Conservation (phyloP, 1,140 invertebrate genomes). For the Metopolophium dirhodum region DNA sequence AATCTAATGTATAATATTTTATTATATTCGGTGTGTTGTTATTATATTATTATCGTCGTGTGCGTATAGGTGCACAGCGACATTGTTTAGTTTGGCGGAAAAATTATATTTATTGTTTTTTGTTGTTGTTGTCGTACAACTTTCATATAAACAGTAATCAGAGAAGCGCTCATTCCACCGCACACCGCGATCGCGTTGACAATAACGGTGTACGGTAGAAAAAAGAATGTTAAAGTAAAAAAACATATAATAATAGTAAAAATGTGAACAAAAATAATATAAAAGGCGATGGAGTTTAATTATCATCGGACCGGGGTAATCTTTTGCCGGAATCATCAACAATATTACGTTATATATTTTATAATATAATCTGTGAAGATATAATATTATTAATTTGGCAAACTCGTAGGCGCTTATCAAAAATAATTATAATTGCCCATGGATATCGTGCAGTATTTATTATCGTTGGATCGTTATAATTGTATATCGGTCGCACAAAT, state of each 20-base stretch:
- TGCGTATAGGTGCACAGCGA: not conserved
- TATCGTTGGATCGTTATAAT: not conserved
- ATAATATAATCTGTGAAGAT: no score
- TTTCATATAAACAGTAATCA: conserved; percentile 3
- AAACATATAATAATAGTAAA: not conserved
- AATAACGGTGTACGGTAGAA: not conserved
- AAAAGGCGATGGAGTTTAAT: not conserved
- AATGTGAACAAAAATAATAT: not conserved
- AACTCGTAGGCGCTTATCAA: no score
- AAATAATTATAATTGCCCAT: not conserved
- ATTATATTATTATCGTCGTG: not conserved
- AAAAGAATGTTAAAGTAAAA: not conserved
- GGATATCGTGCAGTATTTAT: no score
- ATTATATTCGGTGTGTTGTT: not conserved
- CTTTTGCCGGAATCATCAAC: not conserved
- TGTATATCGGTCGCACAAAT: not conserved
- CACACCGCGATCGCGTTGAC: not conserved
- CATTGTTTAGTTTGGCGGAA: not conserved
- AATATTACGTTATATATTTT: not conserved
- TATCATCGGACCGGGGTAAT: not conserved
- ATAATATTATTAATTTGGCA: not conserved
- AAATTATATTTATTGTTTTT: conserved; percentile 14
- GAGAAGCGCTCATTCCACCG: not conserved
- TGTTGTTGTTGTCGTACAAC: not conserved
- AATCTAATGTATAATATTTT: not conserved